A percentile compares a stretch with the other conserved stretches of the same genome.
Conservation (phyloP, 2,888 invertebrate species). For the Xylophagus ater region DNA sequence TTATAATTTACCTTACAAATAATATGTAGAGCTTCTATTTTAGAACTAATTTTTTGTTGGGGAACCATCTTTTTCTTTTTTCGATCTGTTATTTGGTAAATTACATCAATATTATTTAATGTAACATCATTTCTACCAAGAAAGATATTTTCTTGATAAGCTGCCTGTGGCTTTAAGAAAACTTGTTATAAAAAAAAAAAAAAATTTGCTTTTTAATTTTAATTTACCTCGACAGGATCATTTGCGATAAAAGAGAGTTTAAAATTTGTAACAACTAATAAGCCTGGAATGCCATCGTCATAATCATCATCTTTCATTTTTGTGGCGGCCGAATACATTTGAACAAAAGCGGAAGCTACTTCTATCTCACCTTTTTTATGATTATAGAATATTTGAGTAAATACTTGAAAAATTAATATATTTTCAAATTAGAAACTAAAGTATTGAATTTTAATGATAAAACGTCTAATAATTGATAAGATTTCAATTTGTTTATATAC, state of each 20-base stretch:
- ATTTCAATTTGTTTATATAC: too few species aligned
- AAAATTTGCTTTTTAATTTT: not conserved
- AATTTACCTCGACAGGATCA: constrained; percentile 22
- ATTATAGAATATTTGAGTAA: too few species aligned
- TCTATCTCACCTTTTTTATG: constrained; percentile 79
- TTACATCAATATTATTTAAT: constrained; percentile 36
- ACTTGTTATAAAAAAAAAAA: not conserved
- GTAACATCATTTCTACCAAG: constrained; percentile 36
- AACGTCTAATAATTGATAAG: too few species aligned
- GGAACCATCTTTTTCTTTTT: constrained; percentile 33
- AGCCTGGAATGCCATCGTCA: constrained; percentile 69
- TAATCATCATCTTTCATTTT: constrained; percentile 49
- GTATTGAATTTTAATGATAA: not conserved
- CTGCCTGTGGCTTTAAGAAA: constrained; percentile 19
- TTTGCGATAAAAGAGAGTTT: constrained; percentile 77
- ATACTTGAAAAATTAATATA: too few species aligned
- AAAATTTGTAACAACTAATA: constrained; percentile 84
- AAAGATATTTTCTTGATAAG: constrained; percentile 33
- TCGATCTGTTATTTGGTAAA: constrained; percentile 32
- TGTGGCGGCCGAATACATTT: constrained; percentile 61
- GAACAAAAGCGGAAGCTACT: constrained; percentile 73
- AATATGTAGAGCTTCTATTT: constrained; percentile 36
- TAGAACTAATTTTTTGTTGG: constrained; percentile 33
- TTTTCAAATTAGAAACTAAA: too few species aligned
- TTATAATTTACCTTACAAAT: constrained; percentile 35